Conservation (phyloP, 2,797 vertebrate genomes). For the Sebastes cheni region DNA sequence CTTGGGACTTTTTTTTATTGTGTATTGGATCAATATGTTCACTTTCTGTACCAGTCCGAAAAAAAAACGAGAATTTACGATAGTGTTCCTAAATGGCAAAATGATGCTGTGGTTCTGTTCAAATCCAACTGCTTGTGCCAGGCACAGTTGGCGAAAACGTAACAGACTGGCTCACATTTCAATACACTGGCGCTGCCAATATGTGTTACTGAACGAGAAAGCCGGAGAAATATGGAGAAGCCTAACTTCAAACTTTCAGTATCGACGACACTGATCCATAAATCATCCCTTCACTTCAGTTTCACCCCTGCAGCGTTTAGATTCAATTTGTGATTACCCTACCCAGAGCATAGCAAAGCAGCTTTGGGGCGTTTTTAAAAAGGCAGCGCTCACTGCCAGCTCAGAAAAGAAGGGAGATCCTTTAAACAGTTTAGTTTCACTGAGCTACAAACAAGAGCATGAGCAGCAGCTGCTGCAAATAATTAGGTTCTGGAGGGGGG, state of each 20-base stretch:
- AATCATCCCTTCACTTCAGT: slow-evolving; percentile 39
- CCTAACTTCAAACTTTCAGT: slow-evolving; percentile 1
- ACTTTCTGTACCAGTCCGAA: not conserved
- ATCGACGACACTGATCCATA: slow-evolving; percentile 35
- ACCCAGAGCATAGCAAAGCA: slow-evolving; percentile 26
- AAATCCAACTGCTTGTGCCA: slow-evolving; percentile 41
- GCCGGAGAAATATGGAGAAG: slow-evolving; percentile 14
- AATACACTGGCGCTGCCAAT: slow-evolving; percentile 4
- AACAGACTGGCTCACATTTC: slow-evolving; percentile 40
- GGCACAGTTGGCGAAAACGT: slow-evolving; percentile 39
- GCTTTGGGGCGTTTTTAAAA: slow-evolving; percentile 43
- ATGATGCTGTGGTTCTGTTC: slow-evolving; percentile 32
- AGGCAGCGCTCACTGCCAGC: slow-evolving; percentile 42
- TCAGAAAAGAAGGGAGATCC: slow-evolving; percentile 52
- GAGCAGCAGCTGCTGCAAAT: slow-evolving; percentile 81
- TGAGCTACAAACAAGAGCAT: slow-evolving; percentile 75
- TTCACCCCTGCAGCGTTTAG: slow-evolving; percentile 29
- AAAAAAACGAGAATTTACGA: slow-evolving; percentile 21
- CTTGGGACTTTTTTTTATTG: not conserved
- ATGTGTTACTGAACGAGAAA: slow-evolving; percentile 7
- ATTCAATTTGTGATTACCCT: slow-evolving; percentile 53
- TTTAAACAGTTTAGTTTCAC: slow-evolving; percentile 74
- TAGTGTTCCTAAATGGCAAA: slow-evolving; percentile 52
- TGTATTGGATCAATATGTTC: slow-evolving; percentile 10
- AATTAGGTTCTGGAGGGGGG: slow-evolving; percentile 68